Conservation (phyloP, 1,140 invertebrate species). For the Lepidurus packardi region DNA sequence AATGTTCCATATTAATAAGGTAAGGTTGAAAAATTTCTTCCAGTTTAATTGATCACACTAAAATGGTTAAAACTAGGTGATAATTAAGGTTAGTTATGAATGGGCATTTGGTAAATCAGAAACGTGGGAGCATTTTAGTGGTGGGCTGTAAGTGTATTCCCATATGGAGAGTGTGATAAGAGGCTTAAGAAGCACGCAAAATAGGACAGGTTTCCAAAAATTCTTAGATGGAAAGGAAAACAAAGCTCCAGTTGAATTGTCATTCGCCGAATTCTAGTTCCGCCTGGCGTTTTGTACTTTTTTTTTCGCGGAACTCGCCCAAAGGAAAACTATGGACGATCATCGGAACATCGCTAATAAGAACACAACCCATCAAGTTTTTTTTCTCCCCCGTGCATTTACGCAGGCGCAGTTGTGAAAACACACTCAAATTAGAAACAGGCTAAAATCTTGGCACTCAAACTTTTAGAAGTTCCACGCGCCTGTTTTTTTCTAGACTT, state of each 20-base stretch:
- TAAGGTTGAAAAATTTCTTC: too few species aligned
- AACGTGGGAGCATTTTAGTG: background rate
- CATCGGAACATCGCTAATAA: background rate
- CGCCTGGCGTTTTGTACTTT: background rate
- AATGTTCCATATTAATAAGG: too few species aligned
- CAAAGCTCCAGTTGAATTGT: constrained; percentile 3
- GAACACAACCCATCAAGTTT: background rate
- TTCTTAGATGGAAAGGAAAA: background rate
- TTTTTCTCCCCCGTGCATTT: background rate
- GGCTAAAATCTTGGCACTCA: constrained; percentile 21
- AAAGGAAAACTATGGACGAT: background rate
- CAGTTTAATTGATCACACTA: too few species aligned
- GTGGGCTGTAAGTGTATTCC: constrained; percentile 18
- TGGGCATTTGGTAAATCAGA: background rate
- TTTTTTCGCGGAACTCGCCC: background rate
- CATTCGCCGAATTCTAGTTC: background rate
- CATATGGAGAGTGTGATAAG: background rate
- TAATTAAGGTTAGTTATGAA: too few species aligned
- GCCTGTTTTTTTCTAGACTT: background rate
- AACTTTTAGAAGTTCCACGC: background rate
- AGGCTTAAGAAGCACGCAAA: constrained; percentile 17
- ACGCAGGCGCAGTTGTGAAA: constrained; percentile 3
- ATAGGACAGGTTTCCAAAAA: background rate
- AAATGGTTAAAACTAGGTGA: too few species aligned
- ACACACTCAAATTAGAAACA: constrained; percentile 19